A percentile compares a stretch with the other conserved stretches of the same genome.
Evolutionary conservation across 1,140 invertebrate species (phyloP).

Genomic region (Kradibia gibbosae): DNA sequence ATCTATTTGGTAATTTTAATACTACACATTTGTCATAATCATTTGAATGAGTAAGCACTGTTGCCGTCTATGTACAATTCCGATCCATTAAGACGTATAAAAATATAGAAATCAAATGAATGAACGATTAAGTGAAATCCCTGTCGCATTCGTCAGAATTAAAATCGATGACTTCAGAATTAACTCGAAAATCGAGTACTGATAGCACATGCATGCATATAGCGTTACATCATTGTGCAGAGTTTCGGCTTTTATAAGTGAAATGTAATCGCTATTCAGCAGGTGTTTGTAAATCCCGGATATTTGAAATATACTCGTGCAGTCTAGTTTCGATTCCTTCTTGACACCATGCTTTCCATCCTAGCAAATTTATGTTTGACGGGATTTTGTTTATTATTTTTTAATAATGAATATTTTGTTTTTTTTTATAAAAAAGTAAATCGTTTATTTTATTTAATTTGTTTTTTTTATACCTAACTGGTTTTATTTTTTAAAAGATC

Average conservation of each 20-base stretch:
- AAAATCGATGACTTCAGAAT: background rate
- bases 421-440: no score
- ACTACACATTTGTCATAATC: conserved; percentile 15
- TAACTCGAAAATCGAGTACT: background rate
- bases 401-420: no score
- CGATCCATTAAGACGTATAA: background rate
- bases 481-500: no score
- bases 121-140: background rate
- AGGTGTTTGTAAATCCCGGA: conserved; percentile 6
- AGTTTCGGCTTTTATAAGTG: conserved; percentile 2
- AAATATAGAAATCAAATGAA: background rate
- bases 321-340: background rate
- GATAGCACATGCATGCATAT: background rate
- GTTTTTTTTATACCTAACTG: no score
- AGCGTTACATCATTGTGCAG: background rate
- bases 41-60: background rate
- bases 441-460: no score
- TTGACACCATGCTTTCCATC: background rate
- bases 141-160: background rate
- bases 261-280: background rate
- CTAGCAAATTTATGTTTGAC: background rate
- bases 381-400: no score
- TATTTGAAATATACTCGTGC: background rate
- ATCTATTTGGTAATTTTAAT: conserved; percentile 15
- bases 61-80: no score